Evolutionary conservation across 1,140 invertebrate species (phyloP).

Genomic region (Hyposmocoma kahamanoa): DNA sequence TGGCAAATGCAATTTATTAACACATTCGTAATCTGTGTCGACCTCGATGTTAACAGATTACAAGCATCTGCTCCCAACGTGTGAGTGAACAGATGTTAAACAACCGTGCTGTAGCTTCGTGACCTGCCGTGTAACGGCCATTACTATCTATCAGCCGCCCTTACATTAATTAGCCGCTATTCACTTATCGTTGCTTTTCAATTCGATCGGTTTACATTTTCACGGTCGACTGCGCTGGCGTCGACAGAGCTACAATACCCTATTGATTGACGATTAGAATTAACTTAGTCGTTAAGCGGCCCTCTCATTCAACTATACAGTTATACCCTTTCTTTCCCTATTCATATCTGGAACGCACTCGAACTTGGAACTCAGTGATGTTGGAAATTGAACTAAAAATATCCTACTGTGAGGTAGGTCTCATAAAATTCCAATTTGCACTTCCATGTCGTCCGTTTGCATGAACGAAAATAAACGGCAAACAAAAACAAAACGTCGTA

Average conservation of each 20-base stretch:
- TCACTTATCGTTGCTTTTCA: slow-evolving; percentile 49
- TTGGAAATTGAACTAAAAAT: neutral
- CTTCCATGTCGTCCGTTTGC: slow-evolving; percentile 16
- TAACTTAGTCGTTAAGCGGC: neutral
- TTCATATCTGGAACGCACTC: no score
- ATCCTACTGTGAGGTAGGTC: slow-evolving; percentile 7
- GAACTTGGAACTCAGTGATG: no score
- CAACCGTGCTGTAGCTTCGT: slow-evolving; percentile 32
- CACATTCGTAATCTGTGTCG: slow-evolving; percentile 14
- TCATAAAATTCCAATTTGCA: slow-evolving; percentile 20
- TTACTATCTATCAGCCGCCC: slow-evolving; percentile 37
- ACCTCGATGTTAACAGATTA: slow-evolving; percentile 25
- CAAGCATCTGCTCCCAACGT: slow-evolving; percentile 38
- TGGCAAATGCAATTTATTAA: neutral
- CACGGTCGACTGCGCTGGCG: slow-evolving; percentile 34
- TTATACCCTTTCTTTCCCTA: neutral
- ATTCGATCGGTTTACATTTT: slow-evolving; percentile 46
- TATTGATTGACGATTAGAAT: slow-evolving; percentile 31
- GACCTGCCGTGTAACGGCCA: slow-evolving; percentile 24
- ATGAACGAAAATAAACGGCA: slow-evolving; percentile 1
- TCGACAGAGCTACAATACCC: slow-evolving; percentile 28
- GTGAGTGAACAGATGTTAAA: slow-evolving; percentile 41
- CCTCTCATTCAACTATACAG: neutral
- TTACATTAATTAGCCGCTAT: slow-evolving; percentile 49
- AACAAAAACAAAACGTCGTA: slow-evolving; percentile 13